A percentile compares a stretch with the other conserved stretches of the same genome.
Conservation (phyloP, 2,888 invertebrate genomes). For the Drosophila nr. fundita region DNA sequence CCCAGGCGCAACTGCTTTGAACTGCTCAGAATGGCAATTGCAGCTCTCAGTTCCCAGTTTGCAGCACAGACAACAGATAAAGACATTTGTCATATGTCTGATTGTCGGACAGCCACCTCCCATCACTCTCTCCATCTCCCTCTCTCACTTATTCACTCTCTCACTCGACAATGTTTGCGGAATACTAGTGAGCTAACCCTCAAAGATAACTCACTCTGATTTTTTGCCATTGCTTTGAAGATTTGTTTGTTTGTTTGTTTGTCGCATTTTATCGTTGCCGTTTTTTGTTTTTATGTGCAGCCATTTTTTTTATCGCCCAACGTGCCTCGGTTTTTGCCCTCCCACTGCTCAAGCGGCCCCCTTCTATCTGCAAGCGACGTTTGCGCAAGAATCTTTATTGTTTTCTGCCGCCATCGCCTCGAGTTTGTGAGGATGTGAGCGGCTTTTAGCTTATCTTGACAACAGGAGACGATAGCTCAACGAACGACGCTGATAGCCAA, state of each 20-base stretch:
- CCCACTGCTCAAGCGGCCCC: constrained; percentile 15
- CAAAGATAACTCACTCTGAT: constrained; percentile 67
- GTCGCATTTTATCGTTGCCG: constrained; percentile 73
- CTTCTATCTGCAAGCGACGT: constrained; percentile 64
- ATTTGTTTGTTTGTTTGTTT: constrained; percentile 65
- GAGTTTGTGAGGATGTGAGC: constrained; percentile 47
- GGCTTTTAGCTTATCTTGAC: constrained; percentile 50
- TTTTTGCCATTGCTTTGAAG: constrained; percentile 46
- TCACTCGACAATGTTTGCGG: constrained; percentile 14
- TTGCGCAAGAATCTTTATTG: constrained; percentile 76
- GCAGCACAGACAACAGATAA: constrained; percentile 45
- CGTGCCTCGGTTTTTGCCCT: constrained; percentile 41
- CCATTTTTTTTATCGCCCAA: constrained; percentile 71
- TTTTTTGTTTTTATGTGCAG: constrained; percentile 62
- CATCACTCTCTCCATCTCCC: not conserved
- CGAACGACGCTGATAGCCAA: constrained; percentile 13
- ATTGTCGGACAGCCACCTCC: constrained; percentile 22
- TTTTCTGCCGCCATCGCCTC: constrained; percentile 59
- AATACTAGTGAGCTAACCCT: constrained; percentile 31
- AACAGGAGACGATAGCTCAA: constrained; percentile 15
- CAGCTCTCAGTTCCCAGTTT: constrained; percentile 14
- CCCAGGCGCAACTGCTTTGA: constrained; percentile 37
- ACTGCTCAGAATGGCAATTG: constrained; percentile 36
- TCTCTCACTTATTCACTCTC: not conserved
- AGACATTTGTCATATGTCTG: constrained; percentile 66